Percentiles rank a stretch among this genome's conserved stretches.
These are phyloP conservation scores for Ciconia nigra DNA, from an alignment of 2,797 vertebrate genomes.

Conservation along the genomic window DNA sequence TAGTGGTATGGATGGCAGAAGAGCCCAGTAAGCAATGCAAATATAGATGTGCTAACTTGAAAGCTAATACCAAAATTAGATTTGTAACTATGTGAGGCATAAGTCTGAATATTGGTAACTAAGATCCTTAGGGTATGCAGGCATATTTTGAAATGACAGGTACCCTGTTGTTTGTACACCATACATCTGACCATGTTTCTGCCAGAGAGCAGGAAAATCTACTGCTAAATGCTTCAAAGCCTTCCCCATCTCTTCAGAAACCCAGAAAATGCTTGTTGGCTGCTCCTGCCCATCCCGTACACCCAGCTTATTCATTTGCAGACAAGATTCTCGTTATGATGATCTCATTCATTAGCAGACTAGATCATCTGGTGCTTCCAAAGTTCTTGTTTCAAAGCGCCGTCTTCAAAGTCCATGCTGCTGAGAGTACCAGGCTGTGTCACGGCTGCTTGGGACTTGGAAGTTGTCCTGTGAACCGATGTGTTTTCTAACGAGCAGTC, in stretches of 20 bases:
- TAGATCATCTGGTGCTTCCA: conserved; percentile 34
- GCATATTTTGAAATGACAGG: neutral
- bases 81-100: neutral
- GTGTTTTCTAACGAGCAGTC: neutral
- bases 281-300: neutral
- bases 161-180: neutral
- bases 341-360: conserved; percentile 35
- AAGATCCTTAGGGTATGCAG: neutral
- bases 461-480: neutral
- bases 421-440: neutral
- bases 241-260: neutral
- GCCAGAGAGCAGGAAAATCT: neutral
- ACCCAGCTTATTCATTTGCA: neutral
- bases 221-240: neutral
- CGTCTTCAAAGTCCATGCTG: neutral
- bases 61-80: neutral
- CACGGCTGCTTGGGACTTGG: neutral
- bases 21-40: neutral
- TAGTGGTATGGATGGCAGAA: neutral
- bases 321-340: conserved; percentile 15
- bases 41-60: neutral
- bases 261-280: neutral
- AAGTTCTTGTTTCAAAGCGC: neutral
- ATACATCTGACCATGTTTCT: neutral
- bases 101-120: neutral